Evolutionary conservation across 1,140 invertebrate genomes (phyloP).

Genomic region (Sweltsa coloradensis): DNA sequence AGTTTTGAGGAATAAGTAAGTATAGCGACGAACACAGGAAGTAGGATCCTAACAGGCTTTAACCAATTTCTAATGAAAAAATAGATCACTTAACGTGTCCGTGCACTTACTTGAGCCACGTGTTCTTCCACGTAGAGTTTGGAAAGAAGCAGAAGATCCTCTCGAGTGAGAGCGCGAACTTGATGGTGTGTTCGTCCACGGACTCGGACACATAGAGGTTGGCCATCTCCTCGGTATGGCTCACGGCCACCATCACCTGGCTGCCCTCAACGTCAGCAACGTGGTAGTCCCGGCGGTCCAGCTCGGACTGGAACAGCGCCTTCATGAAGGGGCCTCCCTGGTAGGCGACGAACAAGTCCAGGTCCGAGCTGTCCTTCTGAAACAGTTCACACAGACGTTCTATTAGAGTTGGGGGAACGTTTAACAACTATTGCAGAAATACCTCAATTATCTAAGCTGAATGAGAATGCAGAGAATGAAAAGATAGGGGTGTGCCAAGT

Average conservation of each 20-base stretch:
- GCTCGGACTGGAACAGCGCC: slow-evolving; percentile 59
- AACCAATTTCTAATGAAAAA: too few relatives aligned
- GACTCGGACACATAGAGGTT: slow-evolving; percentile 68
- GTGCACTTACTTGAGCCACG: slow-evolving; percentile 76
- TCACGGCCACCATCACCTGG: slow-evolving; percentile 71
- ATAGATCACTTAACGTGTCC: too few relatives aligned
- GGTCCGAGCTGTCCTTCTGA: slow-evolving; percentile 21
- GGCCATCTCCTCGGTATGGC: slow-evolving; percentile 55
- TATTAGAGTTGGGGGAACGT: too few relatives aligned
- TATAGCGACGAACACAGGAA: too few relatives aligned
- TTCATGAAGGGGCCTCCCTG: slow-evolving; percentile 53
- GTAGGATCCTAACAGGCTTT: too few relatives aligned
- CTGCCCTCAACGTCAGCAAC: slow-evolving; percentile 71
- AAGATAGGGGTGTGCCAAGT: too few relatives aligned
- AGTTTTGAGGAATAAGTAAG: too few relatives aligned
- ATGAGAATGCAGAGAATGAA: too few relatives aligned
- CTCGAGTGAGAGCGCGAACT: slow-evolving; percentile 67
- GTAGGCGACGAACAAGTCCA: slow-evolving; percentile 70
- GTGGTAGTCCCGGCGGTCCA: slow-evolving; percentile 57
- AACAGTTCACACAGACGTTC: not conserved
- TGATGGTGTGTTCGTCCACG: slow-evolving; percentile 28
- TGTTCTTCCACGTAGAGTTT: slow-evolving; percentile 61
- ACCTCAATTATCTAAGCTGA: too few relatives aligned
- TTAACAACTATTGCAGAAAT: too few relatives aligned
- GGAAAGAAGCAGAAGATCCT: slow-evolving; percentile 76